These are phyloP conservation scores for Osedax fenrisi DNA, from an alignment of 2,888 invertebrate species.

Conservation along the genomic window DNA sequence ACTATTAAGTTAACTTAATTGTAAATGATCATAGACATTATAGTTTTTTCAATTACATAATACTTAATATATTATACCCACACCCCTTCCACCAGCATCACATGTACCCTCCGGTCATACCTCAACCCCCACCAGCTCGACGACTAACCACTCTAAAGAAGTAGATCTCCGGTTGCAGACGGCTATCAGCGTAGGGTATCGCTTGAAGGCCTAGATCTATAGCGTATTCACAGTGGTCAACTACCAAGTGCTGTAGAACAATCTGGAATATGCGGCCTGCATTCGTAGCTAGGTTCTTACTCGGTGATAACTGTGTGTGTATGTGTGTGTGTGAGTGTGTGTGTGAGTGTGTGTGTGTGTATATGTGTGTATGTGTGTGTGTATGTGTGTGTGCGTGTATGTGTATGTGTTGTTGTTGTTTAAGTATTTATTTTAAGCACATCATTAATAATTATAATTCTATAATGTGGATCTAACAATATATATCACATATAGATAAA, in stretches of 20 bases:
- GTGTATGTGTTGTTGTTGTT: too few relatives aligned
- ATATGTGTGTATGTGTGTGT: background rate
- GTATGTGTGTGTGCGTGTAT: background rate
- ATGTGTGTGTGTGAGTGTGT: background rate
- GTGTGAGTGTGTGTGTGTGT: background rate
- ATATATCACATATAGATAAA: too few relatives aligned
- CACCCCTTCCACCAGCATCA: too few relatives aligned
- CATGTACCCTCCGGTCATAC: too few relatives aligned
- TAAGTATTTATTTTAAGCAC: too few relatives aligned
- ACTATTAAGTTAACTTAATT: too few relatives aligned
- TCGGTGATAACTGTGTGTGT: constrained; percentile 60
- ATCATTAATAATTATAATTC: too few relatives aligned
- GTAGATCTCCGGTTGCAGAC: constrained; percentile 73
- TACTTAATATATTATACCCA: too few relatives aligned
- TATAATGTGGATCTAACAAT: too few relatives aligned
- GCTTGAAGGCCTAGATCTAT: constrained; percentile 72
- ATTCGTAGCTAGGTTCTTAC: constrained; percentile 65
- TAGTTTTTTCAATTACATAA: too few relatives aligned
- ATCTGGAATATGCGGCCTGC: constrained; percentile 69
- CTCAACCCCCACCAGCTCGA: too few relatives aligned
- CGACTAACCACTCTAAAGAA: constrained; percentile 82
- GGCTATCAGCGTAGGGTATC: constrained; percentile 61
- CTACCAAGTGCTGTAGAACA: constrained; percentile 68
- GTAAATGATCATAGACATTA: too few relatives aligned
- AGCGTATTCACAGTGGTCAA: constrained; percentile 90